phyloP scores from a whole-genome alignment of 2,113 vertebrate genomes.

The Dendropsophus ebraccatus region DNA sequence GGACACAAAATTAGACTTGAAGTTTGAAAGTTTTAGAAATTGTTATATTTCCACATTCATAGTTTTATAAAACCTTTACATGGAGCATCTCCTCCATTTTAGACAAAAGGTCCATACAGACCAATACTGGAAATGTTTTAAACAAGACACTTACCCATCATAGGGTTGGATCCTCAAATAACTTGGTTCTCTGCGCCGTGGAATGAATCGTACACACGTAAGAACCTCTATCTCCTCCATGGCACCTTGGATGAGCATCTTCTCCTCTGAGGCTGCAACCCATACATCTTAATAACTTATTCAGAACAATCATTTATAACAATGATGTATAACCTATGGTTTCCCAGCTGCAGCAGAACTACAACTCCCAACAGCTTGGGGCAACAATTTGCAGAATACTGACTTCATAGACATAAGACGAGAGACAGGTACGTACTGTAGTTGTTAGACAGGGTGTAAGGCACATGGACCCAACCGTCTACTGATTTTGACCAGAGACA shows the following conservation, averaged over 20 bases:
- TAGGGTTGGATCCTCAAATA: constrained; percentile 46
- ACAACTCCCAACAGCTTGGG: too few species aligned
- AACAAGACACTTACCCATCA: constrained; percentile 36
- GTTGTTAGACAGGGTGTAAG: constrained; percentile 35
- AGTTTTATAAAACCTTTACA: neutral
- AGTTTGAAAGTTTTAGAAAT: too few species aligned
- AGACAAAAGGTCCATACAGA: neutral
- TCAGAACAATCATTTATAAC: neutral
- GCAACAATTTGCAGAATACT: too few species aligned
- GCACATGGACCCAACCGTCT: constrained; percentile 41
- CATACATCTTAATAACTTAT: neutral
- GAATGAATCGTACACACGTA: constrained; percentile 45
- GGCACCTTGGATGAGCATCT: constrained; percentile 22
- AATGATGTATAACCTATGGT: too few species aligned
- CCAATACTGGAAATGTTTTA: neutral
- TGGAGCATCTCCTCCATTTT: neutral
- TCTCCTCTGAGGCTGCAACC: constrained; percentile 26
- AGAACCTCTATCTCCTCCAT: constrained; percentile 48
- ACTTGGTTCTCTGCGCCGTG: neutral
- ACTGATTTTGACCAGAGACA: constrained; percentile 48
- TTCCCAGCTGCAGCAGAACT: too few species aligned
- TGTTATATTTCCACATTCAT: too few species aligned
- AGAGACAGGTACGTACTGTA: constrained; percentile 47
- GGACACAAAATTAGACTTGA: too few species aligned
- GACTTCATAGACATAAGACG: neutral